phyloP scores from a whole-genome alignment of 1,140 invertebrate species.

The Trinorchestia longiramus region DNA sequence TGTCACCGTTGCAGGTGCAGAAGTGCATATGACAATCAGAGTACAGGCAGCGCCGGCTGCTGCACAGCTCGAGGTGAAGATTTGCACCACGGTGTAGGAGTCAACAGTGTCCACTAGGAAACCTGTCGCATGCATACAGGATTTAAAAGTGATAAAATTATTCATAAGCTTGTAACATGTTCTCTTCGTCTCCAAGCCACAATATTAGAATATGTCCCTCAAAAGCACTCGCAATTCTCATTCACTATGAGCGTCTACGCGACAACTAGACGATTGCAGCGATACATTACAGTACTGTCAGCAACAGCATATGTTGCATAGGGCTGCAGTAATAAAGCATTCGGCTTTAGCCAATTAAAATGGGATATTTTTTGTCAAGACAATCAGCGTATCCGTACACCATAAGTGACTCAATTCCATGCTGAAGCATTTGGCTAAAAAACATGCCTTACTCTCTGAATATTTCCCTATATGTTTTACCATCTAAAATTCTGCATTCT shows the following conservation, averaged over 20 bases:
- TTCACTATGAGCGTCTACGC: background rate
- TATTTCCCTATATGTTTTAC: too few relatives aligned
- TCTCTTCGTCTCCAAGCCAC: background rate
- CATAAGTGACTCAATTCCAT: too few relatives aligned
- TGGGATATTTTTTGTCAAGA: background rate
- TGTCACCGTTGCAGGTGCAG: background rate
- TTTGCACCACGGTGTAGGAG: background rate
- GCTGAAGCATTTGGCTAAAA: too few relatives aligned
- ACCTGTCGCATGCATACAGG: background rate
- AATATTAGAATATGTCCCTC: background rate
- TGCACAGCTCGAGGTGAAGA: slow-evolving; percentile 13
- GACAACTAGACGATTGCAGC: too few relatives aligned
- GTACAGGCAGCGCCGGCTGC: background rate
- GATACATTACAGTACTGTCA: too few relatives aligned
- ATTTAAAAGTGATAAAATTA: background rate
- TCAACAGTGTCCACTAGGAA: background rate
- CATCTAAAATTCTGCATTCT: too few relatives aligned
- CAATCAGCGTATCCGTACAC: background rate
- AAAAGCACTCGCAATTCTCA: background rate
- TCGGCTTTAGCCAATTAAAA: background rate
- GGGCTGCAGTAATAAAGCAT: background rate
- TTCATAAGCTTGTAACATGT: background rate
- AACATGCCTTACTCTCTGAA: too few relatives aligned
- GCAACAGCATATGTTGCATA: background rate
- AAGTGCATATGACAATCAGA: background rate